Evolutionary conservation across 2,797 vertebrate species (phyloP).

Genomic region (Myotis findleyi): DNA sequence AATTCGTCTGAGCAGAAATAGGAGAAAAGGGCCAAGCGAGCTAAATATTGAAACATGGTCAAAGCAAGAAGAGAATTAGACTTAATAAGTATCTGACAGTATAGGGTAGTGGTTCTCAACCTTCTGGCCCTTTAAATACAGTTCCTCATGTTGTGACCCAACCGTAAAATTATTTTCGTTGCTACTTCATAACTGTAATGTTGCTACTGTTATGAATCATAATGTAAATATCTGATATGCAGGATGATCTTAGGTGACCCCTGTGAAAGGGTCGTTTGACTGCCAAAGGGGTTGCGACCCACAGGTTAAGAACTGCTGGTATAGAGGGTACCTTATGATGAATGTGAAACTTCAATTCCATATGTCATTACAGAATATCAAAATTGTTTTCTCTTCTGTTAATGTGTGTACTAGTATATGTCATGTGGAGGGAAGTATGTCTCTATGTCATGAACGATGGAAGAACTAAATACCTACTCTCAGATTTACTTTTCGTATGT

Average conservation of each 20-base stretch:
- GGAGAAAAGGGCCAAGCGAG: neutral
- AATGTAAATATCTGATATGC: too few species aligned
- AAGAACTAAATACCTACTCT: fast-evolving
- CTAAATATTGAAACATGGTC: neutral
- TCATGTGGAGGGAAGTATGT: neutral
- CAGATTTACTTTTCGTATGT: neutral
- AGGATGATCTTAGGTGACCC: too few species aligned
- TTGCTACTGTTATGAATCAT: too few species aligned
- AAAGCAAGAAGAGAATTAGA: neutral
- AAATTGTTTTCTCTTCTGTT: neutral
- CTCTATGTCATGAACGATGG: neutral
- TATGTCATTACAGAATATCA: neutral
- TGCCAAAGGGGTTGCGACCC: too few species aligned
- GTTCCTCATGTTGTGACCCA: too few species aligned
- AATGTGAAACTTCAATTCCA: neutral
- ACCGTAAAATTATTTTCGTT: too few species aligned
- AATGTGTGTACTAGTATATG: neutral
- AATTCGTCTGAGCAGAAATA: neutral
- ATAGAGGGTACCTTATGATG: neutral
- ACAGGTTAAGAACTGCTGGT: too few species aligned
- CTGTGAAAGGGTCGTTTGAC: too few species aligned
- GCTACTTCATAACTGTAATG: too few species aligned
- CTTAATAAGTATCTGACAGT: neutral
- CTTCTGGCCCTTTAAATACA: too few species aligned
- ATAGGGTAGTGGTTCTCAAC: too few species aligned